Conservation (phyloP, 37 sponge, comb jelly and placozoan species). For the Agelas oroides region DNA sequence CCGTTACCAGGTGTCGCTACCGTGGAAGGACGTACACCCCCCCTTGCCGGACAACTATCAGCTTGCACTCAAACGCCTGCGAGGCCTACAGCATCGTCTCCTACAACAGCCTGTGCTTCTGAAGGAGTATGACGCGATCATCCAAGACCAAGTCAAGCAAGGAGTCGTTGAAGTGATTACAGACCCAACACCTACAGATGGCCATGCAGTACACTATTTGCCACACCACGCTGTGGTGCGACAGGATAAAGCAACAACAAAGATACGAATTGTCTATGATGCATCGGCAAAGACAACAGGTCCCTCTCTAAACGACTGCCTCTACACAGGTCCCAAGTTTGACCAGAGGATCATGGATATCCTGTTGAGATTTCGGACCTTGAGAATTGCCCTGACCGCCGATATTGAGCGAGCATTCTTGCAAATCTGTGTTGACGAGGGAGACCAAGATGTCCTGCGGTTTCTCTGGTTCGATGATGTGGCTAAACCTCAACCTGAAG, state of each 20-base stretch:
- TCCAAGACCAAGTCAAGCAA: conserved; percentile 30
- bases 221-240: conserved; percentile 39
- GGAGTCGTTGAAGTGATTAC: conserved; percentile 32
- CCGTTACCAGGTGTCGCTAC: conserved; percentile 6
- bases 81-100: conserved; percentile 1
- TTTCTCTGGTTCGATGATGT: conserved; percentile 39
- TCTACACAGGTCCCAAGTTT: conserved; percentile 24
- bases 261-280: conserved; percentile 30
- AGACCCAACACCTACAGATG: not conserved
- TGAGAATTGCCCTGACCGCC: conserved; percentile 10
- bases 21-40: conserved; percentile 24
- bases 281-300: conserved; percentile 28
- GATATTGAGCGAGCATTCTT: conserved; percentile 24
- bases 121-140: conserved; percentile 36
- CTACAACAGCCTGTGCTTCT: conserved; percentile 20
- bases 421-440: not conserved
- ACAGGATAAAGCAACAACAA: conserved; percentile 27
- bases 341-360: conserved; percentile 13
- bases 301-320: conserved; percentile 30
- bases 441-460: conserved; percentile 47
- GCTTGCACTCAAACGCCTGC: conserved; percentile 6
- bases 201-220: conserved; percentile 24
- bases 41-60: conserved; percentile 16
- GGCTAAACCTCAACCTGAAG: not conserved
- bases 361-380: conserved; percentile 2